phyloP scores from a whole-genome alignment of 2,888 invertebrate species.

The Nomada ruficornis region DNA sequence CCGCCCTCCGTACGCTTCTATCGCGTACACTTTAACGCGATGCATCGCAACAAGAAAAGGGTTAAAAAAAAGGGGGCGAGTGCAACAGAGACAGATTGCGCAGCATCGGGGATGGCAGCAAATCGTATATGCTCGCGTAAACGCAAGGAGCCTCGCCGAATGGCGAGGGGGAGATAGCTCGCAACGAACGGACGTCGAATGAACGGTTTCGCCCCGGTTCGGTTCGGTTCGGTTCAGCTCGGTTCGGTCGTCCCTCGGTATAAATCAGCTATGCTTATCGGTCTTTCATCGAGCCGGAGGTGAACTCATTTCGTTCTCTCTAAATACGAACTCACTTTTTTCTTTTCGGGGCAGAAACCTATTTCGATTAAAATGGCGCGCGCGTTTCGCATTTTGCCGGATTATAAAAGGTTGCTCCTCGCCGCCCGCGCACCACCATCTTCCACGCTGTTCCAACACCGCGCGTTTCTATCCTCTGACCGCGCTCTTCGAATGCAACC shows the following conservation, averaged over 20 bases:
- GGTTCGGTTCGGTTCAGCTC: slow-evolving; percentile 66
- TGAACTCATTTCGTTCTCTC: slow-evolving; percentile 84
- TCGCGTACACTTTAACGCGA: slow-evolving; percentile 19
- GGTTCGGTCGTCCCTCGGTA: slow-evolving; percentile 79
- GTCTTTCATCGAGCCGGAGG: slow-evolving; percentile 83
- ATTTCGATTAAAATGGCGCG: slow-evolving; percentile 84
- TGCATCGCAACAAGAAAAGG: background rate
- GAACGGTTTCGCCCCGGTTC: slow-evolving; percentile 68
- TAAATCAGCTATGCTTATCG: slow-evolving; percentile 84
- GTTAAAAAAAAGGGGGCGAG: background rate
- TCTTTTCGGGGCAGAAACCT: slow-evolving; percentile 83
- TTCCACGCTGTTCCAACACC: slow-evolving; percentile 44
- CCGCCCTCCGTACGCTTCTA: background rate
- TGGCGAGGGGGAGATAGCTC: slow-evolving; percentile 58
- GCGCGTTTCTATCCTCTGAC: slow-evolving; percentile 54
- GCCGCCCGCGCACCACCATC: slow-evolving; percentile 60
- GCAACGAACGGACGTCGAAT: slow-evolving; percentile 70
- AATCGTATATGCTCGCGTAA: slow-evolving; percentile 75
- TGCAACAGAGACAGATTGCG: background rate
- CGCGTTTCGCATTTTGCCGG: slow-evolving; percentile 82
- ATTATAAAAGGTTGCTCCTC: slow-evolving; percentile 81
- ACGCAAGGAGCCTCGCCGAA: slow-evolving; percentile 72
- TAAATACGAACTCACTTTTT: slow-evolving; percentile 81
- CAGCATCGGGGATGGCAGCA: slow-evolving; percentile 20
- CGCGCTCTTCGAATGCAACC: slow-evolving; percentile 57